phyloP scores from a whole-genome alignment of 2,888 invertebrate species.

The Plusia festucae region DNA sequence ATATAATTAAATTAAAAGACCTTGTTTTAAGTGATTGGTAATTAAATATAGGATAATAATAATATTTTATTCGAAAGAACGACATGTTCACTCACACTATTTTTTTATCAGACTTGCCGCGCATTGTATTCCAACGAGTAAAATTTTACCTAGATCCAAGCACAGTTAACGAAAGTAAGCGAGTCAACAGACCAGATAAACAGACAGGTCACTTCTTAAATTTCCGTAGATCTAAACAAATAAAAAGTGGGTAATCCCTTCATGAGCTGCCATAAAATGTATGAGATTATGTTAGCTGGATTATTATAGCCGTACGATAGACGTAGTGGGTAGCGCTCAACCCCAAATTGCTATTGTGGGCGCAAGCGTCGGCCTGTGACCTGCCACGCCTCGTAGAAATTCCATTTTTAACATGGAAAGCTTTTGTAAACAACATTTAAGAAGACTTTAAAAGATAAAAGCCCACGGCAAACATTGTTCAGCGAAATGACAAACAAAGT shows the following conservation, averaged over 20 bases:
- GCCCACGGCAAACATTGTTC: not conserved
- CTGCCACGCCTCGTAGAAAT: constrained; percentile 30
- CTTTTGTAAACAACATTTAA: constrained; percentile 32
- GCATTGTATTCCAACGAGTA: constrained; percentile 1
- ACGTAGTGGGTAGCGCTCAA: constrained; percentile 17
- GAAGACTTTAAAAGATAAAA: constrained; percentile 26
- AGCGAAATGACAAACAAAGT: constrained; percentile 15
- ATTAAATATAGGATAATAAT: constrained; percentile 15
- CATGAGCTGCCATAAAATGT: constrained; percentile 33
- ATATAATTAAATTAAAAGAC: constrained; percentile 7
- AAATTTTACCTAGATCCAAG: constrained; percentile 19
- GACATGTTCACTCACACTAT: not conserved
- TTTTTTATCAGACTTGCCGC: constrained; percentile 13
- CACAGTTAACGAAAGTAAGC: constrained; percentile 10
- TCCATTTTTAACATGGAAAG: constrained; percentile 35
- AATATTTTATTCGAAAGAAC: constrained; percentile 8
- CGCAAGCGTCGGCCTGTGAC: constrained; percentile 15
- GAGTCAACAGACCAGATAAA: not conserved
- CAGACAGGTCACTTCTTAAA: constrained; percentile 23
- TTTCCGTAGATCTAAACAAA: constrained; percentile 30
- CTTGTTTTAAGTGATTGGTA: constrained; percentile 8
- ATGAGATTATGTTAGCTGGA: constrained; percentile 29
- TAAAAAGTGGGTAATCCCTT: constrained; percentile 26
- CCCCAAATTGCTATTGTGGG: constrained; percentile 31
- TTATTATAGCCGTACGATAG: constrained; percentile 26